Conservation (phyloP, 2,888 invertebrate species). For the Caenorhabditis sulstoni region DNA sequence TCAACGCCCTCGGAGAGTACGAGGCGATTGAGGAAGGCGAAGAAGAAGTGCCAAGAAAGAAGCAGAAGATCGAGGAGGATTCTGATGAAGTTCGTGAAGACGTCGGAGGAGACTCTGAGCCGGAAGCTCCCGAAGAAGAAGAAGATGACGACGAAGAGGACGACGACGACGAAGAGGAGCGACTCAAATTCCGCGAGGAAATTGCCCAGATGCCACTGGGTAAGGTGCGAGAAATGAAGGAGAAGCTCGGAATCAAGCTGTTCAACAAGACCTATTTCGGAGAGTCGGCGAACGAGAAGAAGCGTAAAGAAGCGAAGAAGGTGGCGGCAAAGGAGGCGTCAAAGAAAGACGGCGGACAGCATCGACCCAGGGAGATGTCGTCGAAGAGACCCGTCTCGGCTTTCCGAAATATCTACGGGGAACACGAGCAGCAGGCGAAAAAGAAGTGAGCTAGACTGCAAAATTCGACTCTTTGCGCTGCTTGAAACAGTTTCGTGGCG, state of each 20-base stretch:
- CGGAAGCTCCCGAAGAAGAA: constrained; percentile 35
- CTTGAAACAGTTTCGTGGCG: too few species aligned
- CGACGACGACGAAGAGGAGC: constrained; percentile 52
- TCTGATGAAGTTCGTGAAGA: constrained; percentile 11
- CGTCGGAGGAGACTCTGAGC: background rate
- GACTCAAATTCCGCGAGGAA: constrained; percentile 62
- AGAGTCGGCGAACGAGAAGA: constrained; percentile 51
- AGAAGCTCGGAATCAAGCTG: constrained; percentile 73
- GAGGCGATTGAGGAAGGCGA: too few species aligned
- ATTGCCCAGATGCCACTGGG: constrained; percentile 71
- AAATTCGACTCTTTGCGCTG: too few species aligned
- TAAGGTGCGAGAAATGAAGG: constrained; percentile 71
- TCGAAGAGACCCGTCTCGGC: constrained; percentile 71
- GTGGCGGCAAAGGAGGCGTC: background rate
- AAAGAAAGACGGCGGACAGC: constrained; percentile 59
- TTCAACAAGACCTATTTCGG: constrained; percentile 74
- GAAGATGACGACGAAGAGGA: constrained; percentile 43
- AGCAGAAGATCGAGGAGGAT: constrained; percentile 20
- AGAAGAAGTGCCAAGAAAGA: constrained; percentile 15
- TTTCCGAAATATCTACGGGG: constrained; percentile 55
- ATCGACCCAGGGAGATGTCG: constrained; percentile 75
- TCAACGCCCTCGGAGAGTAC: constrained; percentile 34
- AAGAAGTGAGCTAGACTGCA: constrained; percentile 57
- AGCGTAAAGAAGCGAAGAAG: constrained; percentile 36
- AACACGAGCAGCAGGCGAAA: constrained; percentile 51